These are phyloP conservation scores for Agriopis aurantiaria DNA, from an alignment of 2,888 invertebrate genomes.

Conservation along the genomic window DNA sequence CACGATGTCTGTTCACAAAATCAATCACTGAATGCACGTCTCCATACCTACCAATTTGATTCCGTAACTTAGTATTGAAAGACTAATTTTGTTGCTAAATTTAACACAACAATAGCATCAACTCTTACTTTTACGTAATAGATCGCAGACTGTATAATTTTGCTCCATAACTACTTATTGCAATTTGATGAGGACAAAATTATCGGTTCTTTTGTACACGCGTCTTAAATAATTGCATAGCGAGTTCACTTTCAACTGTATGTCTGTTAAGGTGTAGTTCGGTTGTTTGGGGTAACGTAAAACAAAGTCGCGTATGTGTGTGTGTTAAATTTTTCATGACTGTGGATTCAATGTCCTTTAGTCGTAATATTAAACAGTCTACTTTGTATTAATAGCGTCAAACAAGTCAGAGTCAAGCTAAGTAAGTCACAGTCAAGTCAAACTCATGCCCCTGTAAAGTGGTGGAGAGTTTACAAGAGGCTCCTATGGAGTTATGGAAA, in stretches of 20 bases:
- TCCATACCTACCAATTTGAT: slow-evolving; percentile 28
- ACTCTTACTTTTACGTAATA: slow-evolving; percentile 64
- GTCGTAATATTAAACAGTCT: too few relatives aligned
- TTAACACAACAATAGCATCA: slow-evolving; percentile 51
- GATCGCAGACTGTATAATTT: slow-evolving; percentile 57
- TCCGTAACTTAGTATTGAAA: slow-evolving; percentile 30
- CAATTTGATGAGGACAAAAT: slow-evolving; percentile 66
- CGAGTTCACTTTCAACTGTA: slow-evolving; percentile 51
- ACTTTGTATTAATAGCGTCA: too few relatives aligned
- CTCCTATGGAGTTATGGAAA: too few relatives aligned
- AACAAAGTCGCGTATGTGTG: background rate
- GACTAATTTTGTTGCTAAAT: slow-evolving; percentile 33
- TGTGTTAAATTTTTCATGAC: too few relatives aligned
- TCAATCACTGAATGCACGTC: slow-evolving; percentile 30
- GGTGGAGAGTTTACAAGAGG: too few relatives aligned
- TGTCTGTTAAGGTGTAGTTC: slow-evolving; percentile 27
- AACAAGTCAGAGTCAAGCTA: too few relatives aligned
- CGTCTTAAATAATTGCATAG: slow-evolving; percentile 61
- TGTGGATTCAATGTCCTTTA: too few relatives aligned
- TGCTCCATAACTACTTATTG: slow-evolving; percentile 53
- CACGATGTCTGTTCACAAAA: slow-evolving; percentile 30
- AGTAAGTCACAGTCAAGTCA: too few relatives aligned
- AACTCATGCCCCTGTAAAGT: too few relatives aligned
- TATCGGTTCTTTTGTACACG: slow-evolving; percentile 66
- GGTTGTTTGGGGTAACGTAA: background rate